Evolutionary conservation across 2,797 vertebrate species (phyloP).

Genomic region (Cryptoblepharus egeriae): DNA sequence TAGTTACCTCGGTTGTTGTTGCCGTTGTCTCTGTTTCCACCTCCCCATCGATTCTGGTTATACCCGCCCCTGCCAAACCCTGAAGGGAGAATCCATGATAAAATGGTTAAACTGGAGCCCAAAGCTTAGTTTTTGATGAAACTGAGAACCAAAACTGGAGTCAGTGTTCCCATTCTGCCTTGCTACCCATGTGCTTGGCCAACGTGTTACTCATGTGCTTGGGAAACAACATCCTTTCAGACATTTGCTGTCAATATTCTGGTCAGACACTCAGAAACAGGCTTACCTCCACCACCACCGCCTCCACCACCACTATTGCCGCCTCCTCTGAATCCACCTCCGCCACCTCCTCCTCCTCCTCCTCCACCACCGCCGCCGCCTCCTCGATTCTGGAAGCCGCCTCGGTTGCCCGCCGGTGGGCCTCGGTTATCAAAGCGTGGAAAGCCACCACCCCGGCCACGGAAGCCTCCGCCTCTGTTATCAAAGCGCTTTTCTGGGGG

Average conservation of each 20-base stretch:
- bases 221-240: background rate
- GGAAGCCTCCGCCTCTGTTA: conserved; percentile 81
- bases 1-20: conserved; percentile 85
- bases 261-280: background rate
- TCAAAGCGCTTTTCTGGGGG: conserved; percentile 92
- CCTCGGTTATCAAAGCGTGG: conserved; percentile 75
- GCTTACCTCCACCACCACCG: conserved; percentile 28
- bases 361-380: conserved; percentile 68
- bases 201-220: too few species aligned
- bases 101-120: background rate
- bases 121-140: background rate
- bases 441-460: conserved; percentile 78
- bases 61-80: conserved; percentile 79
- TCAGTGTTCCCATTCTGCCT: background rate
- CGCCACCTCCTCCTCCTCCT: conserved; percentile 60
- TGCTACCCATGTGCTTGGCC: too few species aligned
- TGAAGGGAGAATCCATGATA: conserved; percentile 39
- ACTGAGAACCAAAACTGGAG: background rate
- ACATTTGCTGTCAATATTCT: background rate
- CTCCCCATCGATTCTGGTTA: conserved; percentile 86
- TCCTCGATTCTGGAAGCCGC: conserved; percentile 85
- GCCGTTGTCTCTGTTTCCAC: conserved; percentile 81
- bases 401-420: conserved; percentile 61
- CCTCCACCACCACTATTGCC: conserved; percentile 79
- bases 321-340: conserved; percentile 65